Conservation (phyloP, 2,797 vertebrate genomes). For the Tarsius wallacei region DNA sequence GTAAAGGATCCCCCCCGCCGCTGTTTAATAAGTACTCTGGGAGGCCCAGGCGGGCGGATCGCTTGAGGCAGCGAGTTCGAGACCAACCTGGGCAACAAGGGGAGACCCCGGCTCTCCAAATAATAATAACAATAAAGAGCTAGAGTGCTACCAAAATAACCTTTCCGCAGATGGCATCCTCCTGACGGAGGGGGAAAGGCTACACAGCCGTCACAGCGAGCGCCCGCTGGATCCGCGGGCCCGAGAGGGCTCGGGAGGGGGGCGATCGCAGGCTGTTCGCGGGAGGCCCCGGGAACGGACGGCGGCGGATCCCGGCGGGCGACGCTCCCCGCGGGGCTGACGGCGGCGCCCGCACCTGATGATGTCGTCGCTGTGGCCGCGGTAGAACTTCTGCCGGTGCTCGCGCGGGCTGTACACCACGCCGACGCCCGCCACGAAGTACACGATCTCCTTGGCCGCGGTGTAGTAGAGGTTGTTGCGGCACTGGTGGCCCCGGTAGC, state of each 20-base stretch:
- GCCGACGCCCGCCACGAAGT: constrained; percentile 98
- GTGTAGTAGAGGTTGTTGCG: constrained; percentile 99
- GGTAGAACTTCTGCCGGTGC: constrained; percentile 99
- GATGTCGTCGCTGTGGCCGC: constrained; percentile 99
- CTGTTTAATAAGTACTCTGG: no score
- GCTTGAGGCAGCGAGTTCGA: no score
- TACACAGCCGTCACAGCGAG: background rate
- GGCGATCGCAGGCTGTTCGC: background rate
- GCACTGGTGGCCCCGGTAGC: constrained; percentile 99
- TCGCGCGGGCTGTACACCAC: constrained; percentile 99
- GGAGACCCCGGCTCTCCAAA: no score
- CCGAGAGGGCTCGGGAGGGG: background rate
- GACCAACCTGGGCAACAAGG: no score
- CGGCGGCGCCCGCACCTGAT: constrained; percentile 94
- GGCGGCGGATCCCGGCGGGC: background rate
- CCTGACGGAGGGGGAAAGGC: background rate
- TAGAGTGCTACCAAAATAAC: background rate
- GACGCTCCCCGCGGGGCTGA: background rate
- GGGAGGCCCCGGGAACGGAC: background rate
- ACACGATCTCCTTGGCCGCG: constrained; percentile 98
- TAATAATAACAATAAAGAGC: background rate
- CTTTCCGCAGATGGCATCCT: background rate
- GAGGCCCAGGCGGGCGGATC: no score
- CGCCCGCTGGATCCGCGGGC: background rate
- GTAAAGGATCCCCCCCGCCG: background rate